A percentile compares a stretch with the other conserved stretches of the same genome.
Evolutionary conservation across 2,797 vertebrate species (phyloP).

Genomic region (Crypturellus tataupa): DNA sequence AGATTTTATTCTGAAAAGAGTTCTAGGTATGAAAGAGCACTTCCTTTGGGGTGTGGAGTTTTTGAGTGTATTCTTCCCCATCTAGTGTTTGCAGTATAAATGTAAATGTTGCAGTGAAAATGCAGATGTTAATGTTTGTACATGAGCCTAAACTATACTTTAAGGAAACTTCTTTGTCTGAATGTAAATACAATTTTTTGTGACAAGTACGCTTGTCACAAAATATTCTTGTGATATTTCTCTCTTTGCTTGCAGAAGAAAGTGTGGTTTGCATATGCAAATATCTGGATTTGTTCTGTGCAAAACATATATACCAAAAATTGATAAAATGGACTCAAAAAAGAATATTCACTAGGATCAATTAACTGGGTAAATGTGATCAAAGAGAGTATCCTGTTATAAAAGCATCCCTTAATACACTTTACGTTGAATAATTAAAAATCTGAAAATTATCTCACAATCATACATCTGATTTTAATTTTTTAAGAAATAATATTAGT

Average conservation of each 20-base stretch:
- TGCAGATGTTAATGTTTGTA: background rate
- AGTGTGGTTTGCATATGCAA: background rate
- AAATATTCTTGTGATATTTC: background rate
- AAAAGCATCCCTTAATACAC: background rate
- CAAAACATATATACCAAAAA: background rate
- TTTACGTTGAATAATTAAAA: background rate
- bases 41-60: accelerated
- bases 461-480: background rate
- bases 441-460: background rate
- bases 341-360: background rate
- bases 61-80: no score
- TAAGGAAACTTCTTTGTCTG: background rate
- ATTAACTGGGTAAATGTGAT: background rate
- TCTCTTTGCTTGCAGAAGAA: background rate
- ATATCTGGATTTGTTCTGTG: background rate
- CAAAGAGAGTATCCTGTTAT: background rate
- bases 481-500: background rate
- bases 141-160: background rate
- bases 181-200: background rate
- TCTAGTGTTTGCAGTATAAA: background rate
- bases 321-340: background rate
- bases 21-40: background rate
- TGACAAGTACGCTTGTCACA: background rate
- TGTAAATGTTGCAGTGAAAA: background rate
- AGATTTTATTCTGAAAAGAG: background rate